These are phyloP conservation scores for Lates calcarifer DNA, from an alignment of 2,113 vertebrate species.

Conservation along the genomic window DNA sequence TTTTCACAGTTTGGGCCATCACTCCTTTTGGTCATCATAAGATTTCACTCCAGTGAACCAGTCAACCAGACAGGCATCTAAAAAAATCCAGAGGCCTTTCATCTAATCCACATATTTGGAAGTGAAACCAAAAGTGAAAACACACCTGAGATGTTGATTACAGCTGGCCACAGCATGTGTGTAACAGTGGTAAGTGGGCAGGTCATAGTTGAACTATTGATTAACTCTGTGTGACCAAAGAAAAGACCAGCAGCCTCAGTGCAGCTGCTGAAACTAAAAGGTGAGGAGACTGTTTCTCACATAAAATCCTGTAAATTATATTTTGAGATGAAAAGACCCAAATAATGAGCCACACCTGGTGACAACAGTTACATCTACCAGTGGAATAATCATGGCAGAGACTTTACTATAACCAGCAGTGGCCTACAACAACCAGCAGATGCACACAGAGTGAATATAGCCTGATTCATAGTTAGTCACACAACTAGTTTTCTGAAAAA, in stretches of 20 bases:
- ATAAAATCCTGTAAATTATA: neutral
- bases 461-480: too few species aligned
- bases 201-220: neutral
- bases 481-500: neutral
- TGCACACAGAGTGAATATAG: too few species aligned
- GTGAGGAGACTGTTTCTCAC: neutral
- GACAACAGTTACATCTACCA: conserved; percentile 2
- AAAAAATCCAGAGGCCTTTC: too few species aligned
- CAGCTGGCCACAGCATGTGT: neutral
- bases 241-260: too few species aligned
- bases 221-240: neutral
- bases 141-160: neutral
- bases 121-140: neutral
- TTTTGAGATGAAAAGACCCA: neutral
- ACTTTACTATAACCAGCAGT: neutral
- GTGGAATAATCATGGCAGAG: neutral
- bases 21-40: neutral
- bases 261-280: neutral
- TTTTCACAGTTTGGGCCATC: conserved; percentile 9
- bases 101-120: conserved; percentile 1
- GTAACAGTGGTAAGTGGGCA: neutral
- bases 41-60: too few species aligned
- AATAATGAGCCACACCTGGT: neutral
- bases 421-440: neutral
- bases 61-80: too few species aligned